phyloP scores from a whole-genome alignment of 2,113 vertebrate species.

The Leptosomus discolor region DNA sequence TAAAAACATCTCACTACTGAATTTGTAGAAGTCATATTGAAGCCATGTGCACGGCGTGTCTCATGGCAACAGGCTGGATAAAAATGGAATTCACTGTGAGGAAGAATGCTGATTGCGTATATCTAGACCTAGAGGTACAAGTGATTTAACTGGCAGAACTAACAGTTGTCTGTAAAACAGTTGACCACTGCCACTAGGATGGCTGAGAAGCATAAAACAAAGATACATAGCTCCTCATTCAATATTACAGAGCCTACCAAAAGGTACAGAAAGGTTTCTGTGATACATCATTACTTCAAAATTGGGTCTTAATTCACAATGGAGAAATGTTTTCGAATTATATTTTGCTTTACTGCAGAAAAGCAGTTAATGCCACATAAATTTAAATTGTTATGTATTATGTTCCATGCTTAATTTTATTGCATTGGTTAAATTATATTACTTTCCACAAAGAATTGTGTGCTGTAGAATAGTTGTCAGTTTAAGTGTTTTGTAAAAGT shows the following conservation, averaged over 20 bases:
- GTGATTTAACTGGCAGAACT: background rate
- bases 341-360: background rate
- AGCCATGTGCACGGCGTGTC: background rate
- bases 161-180: background rate
- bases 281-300: background rate
- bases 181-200: background rate
- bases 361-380: background rate
- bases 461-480: background rate
- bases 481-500: conserved; percentile 13
- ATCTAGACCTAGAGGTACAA: background rate
- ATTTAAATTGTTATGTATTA: background rate
- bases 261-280: background rate
- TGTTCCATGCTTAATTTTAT: background rate
- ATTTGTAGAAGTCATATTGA: background rate
- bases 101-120: background rate
- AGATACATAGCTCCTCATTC: background rate
- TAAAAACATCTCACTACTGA: background rate
- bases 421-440: background rate
- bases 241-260: background rate
- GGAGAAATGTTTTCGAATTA: conserved; percentile 11
- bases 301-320: background rate
- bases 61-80: background rate
- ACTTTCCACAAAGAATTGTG: background rate
- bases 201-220: background rate
- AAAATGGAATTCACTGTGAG: background rate